Evolutionary conservation across 2,113 vertebrate genomes (phyloP).

Genomic region (Poeciliopsis occidentalis): DNA sequence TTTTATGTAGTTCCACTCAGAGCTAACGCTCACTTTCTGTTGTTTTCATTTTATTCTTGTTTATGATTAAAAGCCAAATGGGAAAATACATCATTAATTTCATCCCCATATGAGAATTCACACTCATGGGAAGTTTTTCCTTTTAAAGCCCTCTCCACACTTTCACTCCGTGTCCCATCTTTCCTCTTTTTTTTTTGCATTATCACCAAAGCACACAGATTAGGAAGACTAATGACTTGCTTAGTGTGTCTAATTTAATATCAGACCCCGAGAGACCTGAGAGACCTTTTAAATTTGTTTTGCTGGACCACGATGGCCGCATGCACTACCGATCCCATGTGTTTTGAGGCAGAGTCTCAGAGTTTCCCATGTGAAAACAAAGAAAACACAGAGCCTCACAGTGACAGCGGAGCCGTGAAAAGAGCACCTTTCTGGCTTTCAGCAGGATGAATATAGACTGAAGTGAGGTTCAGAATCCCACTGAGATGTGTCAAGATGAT

Average conservation of each 20-base stretch:
- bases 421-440: conserved; percentile 10
- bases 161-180: not conserved
- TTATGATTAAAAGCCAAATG: conserved; percentile 58
- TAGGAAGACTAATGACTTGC: conserved; percentile 47
- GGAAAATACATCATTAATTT: conserved; percentile 72
- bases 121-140: conserved; percentile 7
- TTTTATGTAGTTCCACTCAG: conserved; percentile 36
- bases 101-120: conserved; percentile 62
- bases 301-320: not conserved
- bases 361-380: conserved; percentile 19
- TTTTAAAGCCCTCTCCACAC: not conserved
- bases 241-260: conserved; percentile 47
- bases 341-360: not conserved
- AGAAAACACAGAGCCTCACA: conserved; percentile 7
- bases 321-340: conserved; percentile 20
- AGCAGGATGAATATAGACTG: conserved; percentile 10
- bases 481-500: conserved; percentile 37
- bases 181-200: conserved; percentile 4
- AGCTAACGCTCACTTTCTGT: conserved; percentile 31
- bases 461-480: conserved; percentile 30
- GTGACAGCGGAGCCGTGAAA: conserved; percentile 29
- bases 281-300: not conserved
- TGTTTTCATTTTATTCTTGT: conserved; percentile 45
- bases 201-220: conserved; percentile 30
- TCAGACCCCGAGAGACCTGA: conserved; percentile 10